phyloP scores from a whole-genome alignment of 92 coral and sea anemone genomes.

The Porites lobata region DNA sequence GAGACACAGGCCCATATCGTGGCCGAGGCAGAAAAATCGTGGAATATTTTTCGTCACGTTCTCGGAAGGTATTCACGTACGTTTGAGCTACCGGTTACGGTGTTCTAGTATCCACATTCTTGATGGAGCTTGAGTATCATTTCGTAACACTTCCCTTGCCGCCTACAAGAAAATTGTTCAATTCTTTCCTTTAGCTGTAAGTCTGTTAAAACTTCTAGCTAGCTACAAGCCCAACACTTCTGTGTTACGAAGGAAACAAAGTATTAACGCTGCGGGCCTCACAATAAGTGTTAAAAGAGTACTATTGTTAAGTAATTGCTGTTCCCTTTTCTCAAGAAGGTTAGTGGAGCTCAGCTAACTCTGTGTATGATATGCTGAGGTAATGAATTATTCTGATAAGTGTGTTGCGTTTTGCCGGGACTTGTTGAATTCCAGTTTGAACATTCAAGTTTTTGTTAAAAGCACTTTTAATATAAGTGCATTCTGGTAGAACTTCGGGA shows the following conservation, averaged over 20 bases:
- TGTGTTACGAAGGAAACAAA: background rate
- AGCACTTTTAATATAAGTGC: too few species aligned
- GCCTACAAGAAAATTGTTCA: background rate
- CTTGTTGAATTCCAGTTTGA: too few species aligned
- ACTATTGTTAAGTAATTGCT: background rate
- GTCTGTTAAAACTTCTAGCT: too few species aligned
- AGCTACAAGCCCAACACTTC: background rate
- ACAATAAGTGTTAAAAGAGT: background rate
- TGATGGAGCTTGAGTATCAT: background rate
- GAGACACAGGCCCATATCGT: background rate
- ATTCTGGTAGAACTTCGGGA: too few species aligned
- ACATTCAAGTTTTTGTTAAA: too few species aligned
- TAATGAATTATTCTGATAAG: background rate
- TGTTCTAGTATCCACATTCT: background rate
- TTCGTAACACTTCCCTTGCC: background rate
- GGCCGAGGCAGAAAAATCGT: slow-evolving; percentile 9
- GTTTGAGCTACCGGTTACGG: too few species aligned
- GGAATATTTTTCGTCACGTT: background rate
- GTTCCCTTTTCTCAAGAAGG: background rate
- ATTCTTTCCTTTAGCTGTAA: background rate
- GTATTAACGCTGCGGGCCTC: background rate
- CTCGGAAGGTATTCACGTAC: too few species aligned
- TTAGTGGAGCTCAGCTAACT: background rate
- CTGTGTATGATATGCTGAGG: background rate
- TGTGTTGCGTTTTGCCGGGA: too few species aligned